A percentile compares a stretch with the other conserved stretches of the same genome.
phyloP scores from a whole-genome alignment of 2,888 invertebrate genomes.

The Drosophila hawaiiensis region DNA sequence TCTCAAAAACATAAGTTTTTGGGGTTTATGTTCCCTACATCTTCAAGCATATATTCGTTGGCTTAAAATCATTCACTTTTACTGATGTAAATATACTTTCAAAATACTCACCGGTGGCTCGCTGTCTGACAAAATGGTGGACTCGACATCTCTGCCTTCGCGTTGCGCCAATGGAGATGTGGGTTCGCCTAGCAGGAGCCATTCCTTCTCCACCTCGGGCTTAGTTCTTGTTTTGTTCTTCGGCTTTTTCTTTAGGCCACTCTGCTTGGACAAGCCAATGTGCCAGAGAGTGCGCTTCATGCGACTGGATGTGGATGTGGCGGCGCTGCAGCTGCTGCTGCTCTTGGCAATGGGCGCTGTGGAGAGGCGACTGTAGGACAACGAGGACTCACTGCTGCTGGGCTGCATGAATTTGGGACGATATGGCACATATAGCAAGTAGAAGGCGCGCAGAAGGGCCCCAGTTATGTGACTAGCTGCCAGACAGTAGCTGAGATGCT shows the following conservation, averaged over 20 bases:
- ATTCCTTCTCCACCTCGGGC: conserved; percentile 84
- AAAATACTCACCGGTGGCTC: conserved; percentile 80
- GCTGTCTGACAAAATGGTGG: conserved; percentile 83
- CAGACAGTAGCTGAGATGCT: conserved; percentile 86
- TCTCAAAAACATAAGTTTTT: too few relatives aligned
- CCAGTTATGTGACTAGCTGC: conserved; percentile 84
- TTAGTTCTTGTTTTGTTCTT: conserved; percentile 79
- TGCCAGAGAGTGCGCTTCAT: conserved; percentile 83
- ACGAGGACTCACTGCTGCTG: conserved; percentile 81
- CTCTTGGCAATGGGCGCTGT: conserved; percentile 81
- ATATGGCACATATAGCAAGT: conserved; percentile 84
- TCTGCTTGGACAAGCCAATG: conserved; percentile 80
- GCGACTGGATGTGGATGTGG: conserved; percentile 65
- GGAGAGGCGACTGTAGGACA: conserved; percentile 84
- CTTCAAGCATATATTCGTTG: too few relatives aligned
- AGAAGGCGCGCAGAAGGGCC: conserved; percentile 83
- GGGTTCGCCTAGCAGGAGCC: conserved; percentile 85
- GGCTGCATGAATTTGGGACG: conserved; percentile 84
- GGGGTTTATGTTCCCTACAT: too few relatives aligned
- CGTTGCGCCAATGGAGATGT: conserved; percentile 84
- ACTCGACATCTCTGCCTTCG: conserved; percentile 83
- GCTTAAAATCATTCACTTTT: not conserved
- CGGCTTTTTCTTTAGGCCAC: conserved; percentile 75
- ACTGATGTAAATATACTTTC: not conserved
- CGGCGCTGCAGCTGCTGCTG: conserved; percentile 67